Base-by-base conservation (phyloP, 2,888 invertebrate genomes). In the Torymus tubicola region DNA sequence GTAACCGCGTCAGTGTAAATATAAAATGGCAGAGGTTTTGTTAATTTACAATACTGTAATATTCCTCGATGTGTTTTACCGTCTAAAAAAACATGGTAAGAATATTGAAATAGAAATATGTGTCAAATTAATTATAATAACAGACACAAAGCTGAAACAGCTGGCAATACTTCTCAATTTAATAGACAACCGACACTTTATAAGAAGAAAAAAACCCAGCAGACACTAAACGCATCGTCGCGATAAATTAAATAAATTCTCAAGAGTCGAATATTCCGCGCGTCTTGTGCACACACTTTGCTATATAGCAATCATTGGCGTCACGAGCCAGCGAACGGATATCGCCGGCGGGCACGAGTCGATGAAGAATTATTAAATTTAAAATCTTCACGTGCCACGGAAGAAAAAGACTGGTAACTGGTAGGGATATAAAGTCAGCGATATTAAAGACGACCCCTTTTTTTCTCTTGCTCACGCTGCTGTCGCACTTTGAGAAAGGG, bases 281-380 rank as follows among this genome's bases (percentile, higher is more conserved):
- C 50, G 24, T 50, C 24, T 55, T 3, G 55, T 14, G 8, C 13
- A 18, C 13, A 52, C n/a, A 61, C 14, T 55, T 14, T 2, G 21
- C 21, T 31, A 3, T 68, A 82, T 81, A 82, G 84, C 80, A 85
- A 83, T 83, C 82, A 81, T 80, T 82, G 83, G 67, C 81, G 31
- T 42, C 42, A 42, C 42, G 42, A 42, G 42, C 42, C 1, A 42
- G 42, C 42, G 42, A 42, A 71, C 81, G 73, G 21, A 21, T 72
- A 78, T 75, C 72, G 79, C 80, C 73, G 70, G 42, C 73, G 78
- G 81, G 77, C 74, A 74, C 21, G 52, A 64, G 61, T 55, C 42
- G 73, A 73, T 69, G 77, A 83, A 82, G 84, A 86, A 84, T 87
- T 86, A 86, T 86, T 85, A 86, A 85, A 87, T 87, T 85, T 82